Base-by-base conservation (phyloP, 1,140 invertebrate genomes). In the Drosophila bipectinata region DNA sequence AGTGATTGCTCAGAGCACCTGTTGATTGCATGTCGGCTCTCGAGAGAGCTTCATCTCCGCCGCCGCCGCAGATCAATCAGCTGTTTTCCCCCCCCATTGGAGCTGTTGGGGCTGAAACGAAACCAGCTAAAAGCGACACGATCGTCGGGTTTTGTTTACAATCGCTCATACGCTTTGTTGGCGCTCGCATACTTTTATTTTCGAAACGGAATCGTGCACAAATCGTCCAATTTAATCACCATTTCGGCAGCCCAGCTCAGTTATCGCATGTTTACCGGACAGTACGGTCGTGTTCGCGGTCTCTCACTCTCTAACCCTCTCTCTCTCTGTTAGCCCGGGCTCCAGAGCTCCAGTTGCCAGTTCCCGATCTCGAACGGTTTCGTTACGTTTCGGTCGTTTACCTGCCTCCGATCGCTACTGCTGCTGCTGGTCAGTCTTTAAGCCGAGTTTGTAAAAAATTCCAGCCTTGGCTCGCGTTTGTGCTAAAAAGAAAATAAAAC, bases 151-250 rank as follows among this genome's bases (percentile, higher is more conserved):
- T 61, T 63, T 83, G 79, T 77, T 83, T 84, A 83, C 80, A 84
- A 72, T 72, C 72, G 76, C 62, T 81, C 41, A 21, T 44, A 39
- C 59, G 49, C 18, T 49, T 32, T 21, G 30, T 9, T 44, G 15
- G 8, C 51, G 55, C 55, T 57, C 41, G 59, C 47, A 53, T 54
- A 76, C 69, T 87, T 87, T 87, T 75, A 88, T 87, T 88, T 87
- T 88, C 51, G 75, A 87, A 87, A 78, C 68, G 47, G 34, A 73
- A 73, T 63, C 51, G 45, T 59, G 21, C 69, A 72, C 48, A 85
- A 68, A 69, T 76, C 74, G 77, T 87, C 77, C 66, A 82, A 72
- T 75, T 87, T 82, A 82, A 87, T 87, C 78, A 79, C 75, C 66
- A 69, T 76, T 81, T 76, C 66, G 63, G 83, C 72, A 71, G 72